phyloP scores from a whole-genome alignment of 2,797 vertebrate genomes.

The Pangasius mekongensis region DNA sequence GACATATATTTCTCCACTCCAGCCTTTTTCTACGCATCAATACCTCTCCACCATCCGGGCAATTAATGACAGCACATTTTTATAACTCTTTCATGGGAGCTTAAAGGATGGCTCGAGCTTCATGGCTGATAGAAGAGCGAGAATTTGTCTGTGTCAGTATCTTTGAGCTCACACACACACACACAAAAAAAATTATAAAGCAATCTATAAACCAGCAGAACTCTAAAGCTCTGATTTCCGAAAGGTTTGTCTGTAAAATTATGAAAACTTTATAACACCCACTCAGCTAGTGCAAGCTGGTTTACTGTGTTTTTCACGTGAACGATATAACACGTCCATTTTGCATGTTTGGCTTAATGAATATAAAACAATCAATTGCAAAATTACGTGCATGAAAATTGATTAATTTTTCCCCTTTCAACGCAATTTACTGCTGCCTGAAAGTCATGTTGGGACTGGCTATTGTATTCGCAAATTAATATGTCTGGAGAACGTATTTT shows the following conservation, averaged over 20 bases:
- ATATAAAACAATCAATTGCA: too few relatives aligned
- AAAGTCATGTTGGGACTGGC: background rate
- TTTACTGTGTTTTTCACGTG: background rate
- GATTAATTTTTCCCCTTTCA: background rate
- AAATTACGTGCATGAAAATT: background rate
- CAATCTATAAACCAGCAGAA: background rate
- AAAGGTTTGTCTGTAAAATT: background rate
- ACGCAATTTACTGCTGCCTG: background rate
- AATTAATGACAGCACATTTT: conserved; percentile 49
- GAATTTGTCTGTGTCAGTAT: conserved; percentile 47
- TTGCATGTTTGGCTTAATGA: background rate
- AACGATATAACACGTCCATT: too few relatives aligned
- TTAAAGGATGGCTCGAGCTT: conserved; percentile 36
- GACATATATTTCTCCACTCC: conserved; percentile 22
- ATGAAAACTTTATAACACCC: too few relatives aligned
- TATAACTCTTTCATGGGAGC: conserved; percentile 44
- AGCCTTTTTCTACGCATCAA: conserved; percentile 49
- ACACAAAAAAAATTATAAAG: background rate
- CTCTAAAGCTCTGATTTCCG: background rate
- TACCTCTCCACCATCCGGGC: conserved; percentile 41
- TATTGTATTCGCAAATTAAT: background rate
- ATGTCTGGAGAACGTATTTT: background rate
- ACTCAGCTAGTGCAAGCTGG: background rate
- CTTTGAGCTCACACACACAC: conserved; percentile 15
- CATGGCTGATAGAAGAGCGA: conserved; percentile 34